Conservation (phyloP, 2,888 invertebrate species). For the Synanthedon tipuliformis region DNA sequence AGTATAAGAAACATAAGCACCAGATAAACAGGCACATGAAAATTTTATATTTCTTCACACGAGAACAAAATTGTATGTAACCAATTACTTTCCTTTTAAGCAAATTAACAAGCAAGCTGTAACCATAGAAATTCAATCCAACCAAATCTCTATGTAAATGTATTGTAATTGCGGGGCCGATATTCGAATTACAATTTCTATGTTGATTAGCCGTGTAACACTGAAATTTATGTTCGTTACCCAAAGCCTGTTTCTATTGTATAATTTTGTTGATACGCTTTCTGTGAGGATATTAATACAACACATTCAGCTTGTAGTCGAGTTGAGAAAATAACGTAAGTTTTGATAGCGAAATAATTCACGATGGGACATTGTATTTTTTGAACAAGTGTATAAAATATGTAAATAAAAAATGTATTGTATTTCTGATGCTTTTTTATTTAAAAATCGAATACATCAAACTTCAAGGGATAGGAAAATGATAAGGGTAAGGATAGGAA, state of each 20-base stretch:
- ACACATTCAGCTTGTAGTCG: background rate
- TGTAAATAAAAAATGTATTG: too few relatives aligned
- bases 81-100: slow-evolving; percentile 63
- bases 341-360: too few relatives aligned
- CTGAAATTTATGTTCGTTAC: slow-evolving; percentile 34
- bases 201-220: slow-evolving; percentile 48
- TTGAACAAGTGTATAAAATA: too few relatives aligned
- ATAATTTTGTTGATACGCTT: slow-evolving; percentile 41
- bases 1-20: too few relatives aligned
- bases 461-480: too few relatives aligned
- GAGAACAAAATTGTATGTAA: slow-evolving; percentile 38
- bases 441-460: too few relatives aligned
- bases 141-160: slow-evolving; percentile 64
- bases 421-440: too few relatives aligned
- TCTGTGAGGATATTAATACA: background rate
- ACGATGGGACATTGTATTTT: too few relatives aligned
- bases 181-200: slow-evolving; percentile 58
- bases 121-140: slow-evolving; percentile 53
- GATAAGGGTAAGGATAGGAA: too few relatives aligned
- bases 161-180: slow-evolving; percentile 57
- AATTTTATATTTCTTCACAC: slow-evolving; percentile 12
- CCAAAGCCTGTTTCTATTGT: slow-evolving; percentile 35
- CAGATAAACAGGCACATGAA: too few relatives aligned
- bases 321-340: too few relatives aligned
- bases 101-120: slow-evolving; percentile 57